These are phyloP conservation scores for Elachura formosa DNA, from an alignment of 2,113 vertebrate genomes.

Conservation along the genomic window DNA sequence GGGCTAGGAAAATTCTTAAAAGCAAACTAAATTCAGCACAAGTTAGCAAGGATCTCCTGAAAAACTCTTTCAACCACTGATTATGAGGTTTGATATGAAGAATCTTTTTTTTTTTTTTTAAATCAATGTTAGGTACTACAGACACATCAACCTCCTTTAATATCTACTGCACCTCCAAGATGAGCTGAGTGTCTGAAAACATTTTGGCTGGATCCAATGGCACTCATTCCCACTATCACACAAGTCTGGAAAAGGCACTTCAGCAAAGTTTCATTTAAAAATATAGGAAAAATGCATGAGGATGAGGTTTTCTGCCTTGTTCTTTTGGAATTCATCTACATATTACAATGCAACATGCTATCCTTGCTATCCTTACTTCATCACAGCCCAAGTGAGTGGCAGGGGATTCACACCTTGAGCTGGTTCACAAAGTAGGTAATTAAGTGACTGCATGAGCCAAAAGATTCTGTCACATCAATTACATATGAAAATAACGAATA, in stretches of 20 bases:
- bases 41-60: not conserved
- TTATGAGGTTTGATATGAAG: not conserved
- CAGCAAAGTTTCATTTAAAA: not conserved
- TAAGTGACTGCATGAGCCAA: not conserved
- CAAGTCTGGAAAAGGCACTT: not conserved
- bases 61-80: not conserved
- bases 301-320: not conserved
- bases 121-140: not conserved
- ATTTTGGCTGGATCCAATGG: fast-evolving
- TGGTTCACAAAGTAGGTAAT: not conserved
- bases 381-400: not conserved
- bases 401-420: not conserved
- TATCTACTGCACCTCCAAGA: not conserved
- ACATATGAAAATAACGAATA: not conserved
- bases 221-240: not conserved
- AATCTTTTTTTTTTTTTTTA: not conserved
- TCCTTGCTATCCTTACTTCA: not conserved
- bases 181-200: not conserved
- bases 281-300: not conserved
- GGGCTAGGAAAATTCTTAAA: not conserved
- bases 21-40: not conserved
- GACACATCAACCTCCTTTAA: not conserved
- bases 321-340: not conserved
- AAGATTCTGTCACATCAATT: not conserved
- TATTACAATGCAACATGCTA: not conserved